Percentiles rank a stretch among this genome's conserved stretches.
Conservation (phyloP, 2,797 vertebrate species). For the Nannoperca obscura region DNA sequence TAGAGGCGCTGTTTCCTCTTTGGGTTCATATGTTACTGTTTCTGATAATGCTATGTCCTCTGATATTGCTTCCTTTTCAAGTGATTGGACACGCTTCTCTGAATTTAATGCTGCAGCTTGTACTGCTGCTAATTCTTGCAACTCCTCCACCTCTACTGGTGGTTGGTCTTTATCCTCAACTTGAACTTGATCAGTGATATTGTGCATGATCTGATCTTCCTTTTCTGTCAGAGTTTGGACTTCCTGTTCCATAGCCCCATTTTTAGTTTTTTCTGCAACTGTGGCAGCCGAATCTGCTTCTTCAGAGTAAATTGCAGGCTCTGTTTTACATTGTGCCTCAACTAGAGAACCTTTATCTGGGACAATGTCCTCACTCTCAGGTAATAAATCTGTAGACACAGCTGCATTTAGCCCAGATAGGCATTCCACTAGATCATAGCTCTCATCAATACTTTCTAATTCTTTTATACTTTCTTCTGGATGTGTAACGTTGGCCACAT, state of each 20-base stretch:
- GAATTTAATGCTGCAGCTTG: conserved; percentile 15
- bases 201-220: conserved; percentile 11
- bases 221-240: conserved; percentile 23
- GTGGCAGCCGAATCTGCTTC: conserved; percentile 20
- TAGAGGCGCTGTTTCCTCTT: background rate
- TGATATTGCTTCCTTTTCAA: conserved; percentile 30
- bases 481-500: conserved; percentile 52
- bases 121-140: conserved; percentile 12
- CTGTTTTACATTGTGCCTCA: conserved; percentile 24
- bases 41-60: background rate
- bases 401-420: conserved; percentile 26
- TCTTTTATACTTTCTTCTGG: conserved; percentile 28
- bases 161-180: conserved; percentile 19
- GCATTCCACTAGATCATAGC: conserved; percentile 12
- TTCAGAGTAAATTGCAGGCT: conserved; percentile 7
- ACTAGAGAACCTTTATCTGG: conserved; percentile 13
- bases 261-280: conserved; percentile 27
- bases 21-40: conserved; percentile 9
- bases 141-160: conserved; percentile 23
- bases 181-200: conserved; percentile 20
- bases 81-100: conserved; percentile 14
- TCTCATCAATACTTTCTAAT: conserved; percentile 38
- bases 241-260: conserved; percentile 8
- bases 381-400: conserved; percentile 7
- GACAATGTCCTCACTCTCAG: conserved; percentile 21